Percentiles rank a stretch among this genome's conserved stretches.
Conservation (phyloP, 2,888 invertebrate genomes). For the Thalpophila matura region DNA sequence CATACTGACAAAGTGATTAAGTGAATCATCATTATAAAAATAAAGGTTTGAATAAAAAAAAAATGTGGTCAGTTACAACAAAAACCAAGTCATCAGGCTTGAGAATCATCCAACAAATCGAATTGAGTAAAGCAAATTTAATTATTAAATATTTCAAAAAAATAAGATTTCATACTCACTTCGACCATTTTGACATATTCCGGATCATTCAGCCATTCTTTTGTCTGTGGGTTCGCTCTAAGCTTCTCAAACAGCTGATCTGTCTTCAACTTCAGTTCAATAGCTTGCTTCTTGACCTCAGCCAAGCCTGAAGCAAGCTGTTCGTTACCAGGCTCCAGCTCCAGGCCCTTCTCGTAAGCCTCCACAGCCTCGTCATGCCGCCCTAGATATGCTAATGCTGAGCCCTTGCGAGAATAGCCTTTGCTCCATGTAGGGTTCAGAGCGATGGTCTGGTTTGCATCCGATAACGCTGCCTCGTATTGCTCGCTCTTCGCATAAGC, state of each 20-base stretch:
- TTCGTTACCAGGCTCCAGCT: conserved; percentile 93
- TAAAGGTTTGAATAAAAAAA: too few relatives aligned
- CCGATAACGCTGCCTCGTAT: conserved; percentile 94
- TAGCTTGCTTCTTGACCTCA: conserved; percentile 89
- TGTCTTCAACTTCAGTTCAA: conserved; percentile 67
- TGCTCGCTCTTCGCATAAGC: conserved; percentile 96
- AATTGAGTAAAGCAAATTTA: too few relatives aligned
- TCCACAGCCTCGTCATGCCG: conserved; percentile 94
- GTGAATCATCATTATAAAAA: not conserved
- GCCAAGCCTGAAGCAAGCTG: conserved; percentile 93
- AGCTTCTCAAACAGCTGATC: conserved; percentile 91
- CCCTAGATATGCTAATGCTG: conserved; percentile 95
- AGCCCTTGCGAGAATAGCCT: conserved; percentile 97
- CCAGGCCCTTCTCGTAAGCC: conserved; percentile 93
- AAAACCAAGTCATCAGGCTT: too few relatives aligned
- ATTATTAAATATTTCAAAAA: too few relatives aligned
- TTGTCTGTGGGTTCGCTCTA: conserved; percentile 92
- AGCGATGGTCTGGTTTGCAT: conserved; percentile 95
- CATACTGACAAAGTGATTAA: not conserved
- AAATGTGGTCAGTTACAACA: too few relatives aligned
- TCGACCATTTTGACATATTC: conserved; percentile 92
- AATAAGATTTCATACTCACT: conserved; percentile 68
- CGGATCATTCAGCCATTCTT: conserved; percentile 93
- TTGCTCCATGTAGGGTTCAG: conserved; percentile 97
- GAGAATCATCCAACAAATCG: too few relatives aligned